Conservation (phyloP, 1,140 invertebrate genomes). For the Aphidius gifuensis region DNA sequence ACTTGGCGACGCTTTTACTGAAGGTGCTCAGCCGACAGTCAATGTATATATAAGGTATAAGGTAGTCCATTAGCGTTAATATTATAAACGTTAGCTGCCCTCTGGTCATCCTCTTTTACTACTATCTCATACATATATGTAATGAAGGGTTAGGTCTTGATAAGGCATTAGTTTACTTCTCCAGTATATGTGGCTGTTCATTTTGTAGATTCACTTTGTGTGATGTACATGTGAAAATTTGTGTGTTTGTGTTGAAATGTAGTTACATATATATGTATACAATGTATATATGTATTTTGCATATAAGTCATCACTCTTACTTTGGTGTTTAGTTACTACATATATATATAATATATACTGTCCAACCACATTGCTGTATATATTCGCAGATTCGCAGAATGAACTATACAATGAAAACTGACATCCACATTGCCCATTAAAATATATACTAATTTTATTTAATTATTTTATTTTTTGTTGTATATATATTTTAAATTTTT, state of each 20-base stretch:
- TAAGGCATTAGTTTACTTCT: too few relatives aligned
- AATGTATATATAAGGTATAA: slow-evolving; percentile 52
- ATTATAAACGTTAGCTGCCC: slow-evolving; percentile 58
- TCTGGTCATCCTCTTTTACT: slow-evolving; percentile 51
- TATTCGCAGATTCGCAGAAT: not conserved
- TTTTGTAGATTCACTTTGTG: not conserved
- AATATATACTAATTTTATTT: too few relatives aligned
- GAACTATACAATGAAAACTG: slow-evolving; percentile 13
- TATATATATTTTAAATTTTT: too few relatives aligned
- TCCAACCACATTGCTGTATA: slow-evolving; percentile 12
- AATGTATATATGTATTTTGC: not conserved
- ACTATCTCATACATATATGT: slow-evolving; percentile 30
- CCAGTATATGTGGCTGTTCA: slow-evolving; percentile 22
- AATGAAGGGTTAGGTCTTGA: not conserved
- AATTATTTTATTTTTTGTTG: not conserved
- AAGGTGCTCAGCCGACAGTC: slow-evolving; percentile 9
- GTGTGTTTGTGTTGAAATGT: not conserved
- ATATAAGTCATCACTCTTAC: slow-evolving; percentile 25
- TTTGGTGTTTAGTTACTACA: slow-evolving; percentile 31
- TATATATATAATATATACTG: slow-evolving; percentile 6
- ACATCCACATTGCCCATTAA: not conserved
- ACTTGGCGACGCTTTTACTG: slow-evolving; percentile 11
- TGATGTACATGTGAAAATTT: not conserved
- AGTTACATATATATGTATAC: not conserved
- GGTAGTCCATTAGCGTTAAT: slow-evolving; percentile 59